Evolutionary conservation across 30 jellyfish, hydroid and myxozoan genomes (phyloP), one percentile per base, ranked within the genome.

Genomic region (Pelagia noctiluca): DNA sequence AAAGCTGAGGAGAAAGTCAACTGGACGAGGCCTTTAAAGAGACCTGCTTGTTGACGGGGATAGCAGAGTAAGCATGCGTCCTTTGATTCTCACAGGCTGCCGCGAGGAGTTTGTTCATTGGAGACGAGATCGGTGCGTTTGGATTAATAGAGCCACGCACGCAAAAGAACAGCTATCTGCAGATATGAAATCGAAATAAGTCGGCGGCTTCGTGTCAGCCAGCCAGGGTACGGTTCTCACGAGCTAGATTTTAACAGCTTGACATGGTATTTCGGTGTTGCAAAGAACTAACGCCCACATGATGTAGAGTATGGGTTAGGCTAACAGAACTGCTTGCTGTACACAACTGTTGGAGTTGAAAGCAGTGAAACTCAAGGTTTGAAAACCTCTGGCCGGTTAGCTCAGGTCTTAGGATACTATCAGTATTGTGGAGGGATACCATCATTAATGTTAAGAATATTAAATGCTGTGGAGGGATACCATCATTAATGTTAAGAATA

Each of bases 21-120:
- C 50, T 66, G 77, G 75, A 22, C 28, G 35, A 77, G 67, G 50
- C 90, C 90, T 70, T 61, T 80, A 68, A 69, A 29, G 71, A 46
- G 66, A 46, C 90, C 25, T 83, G 34, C 84, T 54, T 83, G 67
- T 64, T 80, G 34, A 67, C 90, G 31, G 70, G 46, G 36, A 70
- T 33, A 33, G 35, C 77, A 65, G 82, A 49, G 73, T 52, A 52
- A 73, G 90, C 83, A 80, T 66, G 84, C 77, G 83, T 78, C 84
- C 90, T 66, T 79, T 64, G 90, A 80, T 28, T 50, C 78, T 63
- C 78, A 38, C 77, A 66, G 80, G 76, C 21, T 63, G 61, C 90
- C 90, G 90, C 82, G 25, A 42, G 63, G 1, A 34, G 62, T 80
- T 80, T 80, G 84, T 80, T 67, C 67, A 22, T 28, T 25, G 90